A percentile compares a stretch with the other conserved stretches of the same genome.
These are phyloP conservation scores for Cephus nigrinus DNA, from an alignment of 2,888 invertebrate species.

Conservation along the genomic window DNA sequence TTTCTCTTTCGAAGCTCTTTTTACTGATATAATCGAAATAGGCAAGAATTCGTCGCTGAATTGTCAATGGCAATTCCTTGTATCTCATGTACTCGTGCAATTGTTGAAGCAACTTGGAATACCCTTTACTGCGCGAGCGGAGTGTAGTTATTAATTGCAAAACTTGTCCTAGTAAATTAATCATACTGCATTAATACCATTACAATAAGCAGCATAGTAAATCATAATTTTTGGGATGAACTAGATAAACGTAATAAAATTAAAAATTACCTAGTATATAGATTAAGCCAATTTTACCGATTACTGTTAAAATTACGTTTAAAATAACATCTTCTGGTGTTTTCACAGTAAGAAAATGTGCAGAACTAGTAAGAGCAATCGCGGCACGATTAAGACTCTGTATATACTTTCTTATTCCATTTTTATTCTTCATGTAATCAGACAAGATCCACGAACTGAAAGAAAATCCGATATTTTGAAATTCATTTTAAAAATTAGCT, in stretches of 20 bases:
- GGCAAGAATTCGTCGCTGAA: conserved; percentile 57
- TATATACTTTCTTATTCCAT: conserved; percentile 40
- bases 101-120: conserved; percentile 53
- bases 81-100: conserved; percentile 64
- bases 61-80: conserved; percentile 61
- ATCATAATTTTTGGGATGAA: background rate
- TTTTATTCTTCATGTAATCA: conserved; percentile 36
- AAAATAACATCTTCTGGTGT: conserved; percentile 53
- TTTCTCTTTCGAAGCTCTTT: conserved; percentile 62
- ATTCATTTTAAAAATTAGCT: background rate
- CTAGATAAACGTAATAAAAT: background rate
- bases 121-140: conserved; percentile 40
- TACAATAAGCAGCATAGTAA: background rate
- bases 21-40: conserved; percentile 65
- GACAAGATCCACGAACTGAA: conserved; percentile 52
- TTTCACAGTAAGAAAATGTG: conserved; percentile 47
- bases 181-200: too few species aligned
- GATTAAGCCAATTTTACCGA: conserved; percentile 53
- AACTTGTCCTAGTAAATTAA: conserved; percentile 40
- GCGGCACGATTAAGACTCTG: conserved; percentile 51
- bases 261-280: conserved; percentile 46
- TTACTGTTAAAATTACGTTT: conserved; percentile 46
- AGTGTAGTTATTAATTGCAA: conserved; percentile 45
- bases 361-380: conserved; percentile 45
- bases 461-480: background rate